A percentile compares a stretch with the other conserved stretches of the same genome.
These are phyloP conservation scores for Nixonia krombeini DNA, from an alignment of 1,140 invertebrate species.

Conservation along the genomic window DNA sequence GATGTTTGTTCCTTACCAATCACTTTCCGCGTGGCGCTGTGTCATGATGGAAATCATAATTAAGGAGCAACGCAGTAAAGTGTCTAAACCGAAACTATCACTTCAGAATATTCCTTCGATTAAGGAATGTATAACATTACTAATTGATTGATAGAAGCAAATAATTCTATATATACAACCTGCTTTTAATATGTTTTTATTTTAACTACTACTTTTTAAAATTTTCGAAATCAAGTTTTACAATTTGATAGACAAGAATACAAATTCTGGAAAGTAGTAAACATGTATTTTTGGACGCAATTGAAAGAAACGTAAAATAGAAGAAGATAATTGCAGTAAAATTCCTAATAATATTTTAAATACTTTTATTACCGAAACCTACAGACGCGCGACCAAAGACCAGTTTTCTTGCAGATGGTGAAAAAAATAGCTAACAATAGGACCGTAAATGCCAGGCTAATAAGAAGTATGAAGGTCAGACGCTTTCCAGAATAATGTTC, in stretches of 20 bases:
- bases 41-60: too few relatives aligned
- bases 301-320: not conserved
- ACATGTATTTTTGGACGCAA: too few relatives aligned
- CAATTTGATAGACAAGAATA: not conserved
- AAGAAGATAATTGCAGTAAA: not conserved
- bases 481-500: conserved; percentile 30
- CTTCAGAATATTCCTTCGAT: too few relatives aligned
- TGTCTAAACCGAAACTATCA: too few relatives aligned
- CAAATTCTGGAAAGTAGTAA: not conserved
- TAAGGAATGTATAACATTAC: too few relatives aligned
- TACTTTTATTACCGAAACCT: conserved; percentile 18
- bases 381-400: conserved; percentile 19
- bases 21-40: conserved; percentile 22
- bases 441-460: conserved; percentile 23
- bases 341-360: not conserved
- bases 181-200: not conserved
- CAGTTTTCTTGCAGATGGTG: conserved; percentile 26
- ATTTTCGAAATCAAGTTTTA: not conserved
- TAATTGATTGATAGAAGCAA: too few relatives aligned
- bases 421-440: conserved; percentile 29
- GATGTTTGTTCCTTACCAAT: conserved; percentile 21
- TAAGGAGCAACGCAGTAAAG: too few relatives aligned
- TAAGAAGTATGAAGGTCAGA: conserved; percentile 31
- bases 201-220: not conserved
- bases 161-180: too few relatives aligned